Base-by-base conservation (phyloP, 2,113 vertebrate species). In the Lucifuga dentata region DNA sequence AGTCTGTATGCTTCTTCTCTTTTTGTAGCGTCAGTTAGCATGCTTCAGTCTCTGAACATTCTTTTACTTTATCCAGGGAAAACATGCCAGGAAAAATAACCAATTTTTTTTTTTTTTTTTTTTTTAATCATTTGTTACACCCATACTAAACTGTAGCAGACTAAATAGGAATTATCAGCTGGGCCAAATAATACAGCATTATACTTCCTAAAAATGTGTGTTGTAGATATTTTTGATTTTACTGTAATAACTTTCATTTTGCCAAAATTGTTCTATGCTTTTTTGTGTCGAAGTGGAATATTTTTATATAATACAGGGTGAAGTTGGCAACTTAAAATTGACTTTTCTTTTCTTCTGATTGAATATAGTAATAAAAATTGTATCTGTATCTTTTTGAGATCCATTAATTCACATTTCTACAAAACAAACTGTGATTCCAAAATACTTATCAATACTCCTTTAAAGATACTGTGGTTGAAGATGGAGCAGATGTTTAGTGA, bases 31-130 rank as follows among this genome's bases (percentile, higher is more conserved):
- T n/a, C n/a, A n/a, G n/a, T n/a, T n/a, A n/a, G n/a, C n/a, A n/a
- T n/a, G n/a, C n/a, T n/a, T n/a, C n/a, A 20, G 39, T 43, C 29
- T 36, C 39, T 7, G 58, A 55, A 58, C 50, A 5, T 74, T 73
- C 33, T 24, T 73, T 33, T 69, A 36, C 11, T 33, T 64, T 29
- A 68, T 59, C n/a, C 49, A 49, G 20, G 35, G 41, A 56, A 59
- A 79, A 83, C 55, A 43, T 11, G 4, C 17, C 26, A 63, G 41
- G 50, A 64, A 79, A 79, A 80, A 82, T 41, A 59, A 80, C 26
- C 13, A 38, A 63, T 20, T 33, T 13, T 20, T 51, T n/a, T n/a
- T n/a, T n/a, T n/a, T n/a, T n/a, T n/a, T n/a, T n/a, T n/a, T n/a
- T n/a, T n/a, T n/a, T n/a, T n/a, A n/a, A n/a, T n/a, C n/a, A n/a